Base-by-base conservation (phyloP, 2,888 invertebrate genomes). In the Drosophila setosimentum region DNA sequence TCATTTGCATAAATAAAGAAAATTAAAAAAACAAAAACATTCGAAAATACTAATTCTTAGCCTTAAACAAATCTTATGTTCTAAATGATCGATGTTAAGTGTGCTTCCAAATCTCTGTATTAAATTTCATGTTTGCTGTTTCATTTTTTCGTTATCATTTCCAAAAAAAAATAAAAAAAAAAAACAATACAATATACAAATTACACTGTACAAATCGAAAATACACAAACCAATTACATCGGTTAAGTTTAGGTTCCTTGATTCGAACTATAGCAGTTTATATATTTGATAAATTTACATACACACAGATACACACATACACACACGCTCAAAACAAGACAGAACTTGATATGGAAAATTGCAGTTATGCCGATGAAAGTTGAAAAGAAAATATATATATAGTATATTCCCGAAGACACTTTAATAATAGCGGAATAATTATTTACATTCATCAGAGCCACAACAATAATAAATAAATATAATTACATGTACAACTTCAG, bases 21-120 rank as follows among this genome's bases (percentile, higher is more conserved):
- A 72, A 69, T 68, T 57, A 33, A 69, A 53, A 42, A 65, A 49
- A 40, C n/a, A n/a, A 10, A 16, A 18, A 29, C 58, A 60, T 21
- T 72, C 45, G 49, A 79, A 75, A 79, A 63, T 35, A 57, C 51
- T 51, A 67, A 51, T 40, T 67, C 30, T 71, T 77, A 58, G 51
- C 53, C 50, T 71, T 53, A 74, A 65, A 67, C 45, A 66, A 68
- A 50, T 79, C 73, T 83, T 87, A 61, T 77, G 86, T 87, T 87
- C 68, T 71, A 79, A 69, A 66, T 82, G 76, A 87, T 87, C 75
- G 83, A 87, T 87, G 87, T 87, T 87, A 73, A 83, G 79, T 87
- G 87, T 87, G 87, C 89, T 89, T 82, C 57, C 78, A 74, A 86
- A 80, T 66, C 79, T 89, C 79, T 87, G 72, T 85, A 87, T 78